phyloP scores from a whole-genome alignment of 1,140 invertebrate genomes.

The Sesamia nonagrioides region DNA sequence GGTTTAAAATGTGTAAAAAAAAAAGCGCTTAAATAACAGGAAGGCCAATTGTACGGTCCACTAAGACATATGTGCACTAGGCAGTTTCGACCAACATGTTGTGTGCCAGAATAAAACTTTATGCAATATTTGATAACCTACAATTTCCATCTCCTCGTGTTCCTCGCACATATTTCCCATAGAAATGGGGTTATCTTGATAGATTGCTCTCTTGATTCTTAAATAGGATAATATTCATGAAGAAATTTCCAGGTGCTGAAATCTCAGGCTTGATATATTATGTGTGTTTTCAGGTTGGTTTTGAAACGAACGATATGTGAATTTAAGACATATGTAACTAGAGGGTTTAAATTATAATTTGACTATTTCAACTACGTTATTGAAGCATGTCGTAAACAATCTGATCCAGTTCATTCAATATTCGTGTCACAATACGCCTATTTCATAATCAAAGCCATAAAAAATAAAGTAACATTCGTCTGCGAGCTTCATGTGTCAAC shows the following conservation, averaged over 20 bases:
- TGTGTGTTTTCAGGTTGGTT: constrained; percentile 8
- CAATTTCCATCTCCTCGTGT: constrained; percentile 65
- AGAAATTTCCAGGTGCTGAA: constrained; percentile 48
- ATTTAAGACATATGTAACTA: not conserved
- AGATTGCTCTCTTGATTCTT: constrained; percentile 72
- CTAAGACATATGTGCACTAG: not conserved
- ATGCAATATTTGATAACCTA: constrained; percentile 64
- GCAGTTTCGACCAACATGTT: not conserved
- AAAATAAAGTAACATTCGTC: constrained; percentile 17
- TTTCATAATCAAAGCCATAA: constrained; percentile 32
- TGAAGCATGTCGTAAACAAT: constrained; percentile 6
- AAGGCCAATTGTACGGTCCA: constrained; percentile 3
- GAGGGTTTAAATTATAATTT: not conserved
- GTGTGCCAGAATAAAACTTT: constrained; percentile 48
- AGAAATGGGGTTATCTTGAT: constrained; percentile 85
- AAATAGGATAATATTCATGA: constrained; percentile 61
- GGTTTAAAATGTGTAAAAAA: too few relatives aligned
- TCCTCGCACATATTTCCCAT: constrained; percentile 73
- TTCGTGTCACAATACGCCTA: constrained; percentile 17
- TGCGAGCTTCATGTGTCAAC: constrained; percentile 20
- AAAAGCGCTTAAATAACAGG: constrained; percentile 12
- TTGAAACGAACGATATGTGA: not conserved
- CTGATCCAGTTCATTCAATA: constrained; percentile 30
- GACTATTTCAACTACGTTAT: not conserved
- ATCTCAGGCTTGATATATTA: constrained; percentile 41